Evolutionary conservation across 2,888 invertebrate genomes (phyloP), one percentile per base, ranked within the genome.

Genomic region (Nyleta sp.): DNA sequence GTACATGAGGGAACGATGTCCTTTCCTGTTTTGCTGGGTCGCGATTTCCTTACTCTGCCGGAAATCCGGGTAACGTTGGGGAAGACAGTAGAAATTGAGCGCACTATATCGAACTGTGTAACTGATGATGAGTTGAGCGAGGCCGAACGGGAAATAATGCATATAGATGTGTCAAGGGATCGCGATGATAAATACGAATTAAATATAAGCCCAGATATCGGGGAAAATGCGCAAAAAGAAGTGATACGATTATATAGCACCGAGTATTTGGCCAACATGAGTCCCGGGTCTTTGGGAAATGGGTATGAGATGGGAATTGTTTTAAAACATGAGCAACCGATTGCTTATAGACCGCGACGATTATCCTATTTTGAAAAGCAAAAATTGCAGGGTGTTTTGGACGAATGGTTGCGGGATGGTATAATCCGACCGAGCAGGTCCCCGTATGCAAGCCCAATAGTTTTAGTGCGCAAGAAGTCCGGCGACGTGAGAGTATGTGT

Each of bases 291-390:
- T 11, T 11, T 7, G 7, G 33, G 33, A 33, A 33, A 33, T 11
- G 33, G 33, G 8, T 33, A 33, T 33, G 33, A 33, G 31, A 53
- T 55, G 20, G 24, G 6, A 2, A 55, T 55, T 18, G 13, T 13
- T 35, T 40, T 52, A 15, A 65, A 50, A 28, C 65, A 53, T 11
- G 17, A 65, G 13, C 33, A 65, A 22, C 65, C 53, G 24, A 53
- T 53, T 24, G 22, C 35, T 13, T 62, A 46, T 17, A 2, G 62
- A 28, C 62, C 62, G 13, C 28, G 35, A 11, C 22, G 62, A 28
- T 35, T 60, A 33, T 42, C 62, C 4, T 62, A 10, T 11, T 3
- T 44, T 1, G 62, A 72, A 10, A 72, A 72, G 46, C 35, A 53
- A 11, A 33, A 53, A 17, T 48, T 62, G 6, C 13, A 62, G 20